Evolutionary conservation across 2,888 invertebrate genomes (phyloP).

Genomic region (Dolichomitus sp.): DNA sequence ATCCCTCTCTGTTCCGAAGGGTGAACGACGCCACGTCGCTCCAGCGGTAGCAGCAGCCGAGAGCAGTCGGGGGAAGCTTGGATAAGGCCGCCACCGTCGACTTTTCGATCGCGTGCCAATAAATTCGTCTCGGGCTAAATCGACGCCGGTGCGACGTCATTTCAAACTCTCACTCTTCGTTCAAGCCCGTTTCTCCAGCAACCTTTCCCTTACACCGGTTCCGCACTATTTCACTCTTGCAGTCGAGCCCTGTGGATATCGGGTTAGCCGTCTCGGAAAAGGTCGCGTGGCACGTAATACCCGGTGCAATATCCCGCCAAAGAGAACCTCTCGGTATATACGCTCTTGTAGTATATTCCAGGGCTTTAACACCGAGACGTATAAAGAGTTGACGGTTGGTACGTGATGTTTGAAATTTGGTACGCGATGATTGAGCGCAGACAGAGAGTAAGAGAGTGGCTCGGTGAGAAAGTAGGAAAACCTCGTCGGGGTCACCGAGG

Average conservation of each 20-base stretch:
- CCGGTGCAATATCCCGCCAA: constrained; percentile 53
- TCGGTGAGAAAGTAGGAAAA: not conserved
- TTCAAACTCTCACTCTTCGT: constrained; percentile 46
- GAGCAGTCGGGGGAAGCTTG: constrained; percentile 2
- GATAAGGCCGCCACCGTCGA: constrained; percentile 52
- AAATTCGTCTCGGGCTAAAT: constrained; percentile 67
- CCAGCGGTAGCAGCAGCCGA: constrained; percentile 1
- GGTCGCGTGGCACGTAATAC: constrained; percentile 49
- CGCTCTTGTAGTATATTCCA: not conserved
- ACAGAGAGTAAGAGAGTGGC: not conserved
- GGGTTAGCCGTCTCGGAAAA: constrained; percentile 46
- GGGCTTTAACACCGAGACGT: not conserved
- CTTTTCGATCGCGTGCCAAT: constrained; percentile 71
- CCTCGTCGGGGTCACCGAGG: constrained; percentile 7
- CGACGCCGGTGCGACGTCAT: constrained; percentile 55
- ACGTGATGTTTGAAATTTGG: constrained; percentile 30
- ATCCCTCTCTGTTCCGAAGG: constrained; percentile 35
- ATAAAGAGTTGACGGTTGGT: constrained; percentile 21
- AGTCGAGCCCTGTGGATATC: constrained; percentile 40
- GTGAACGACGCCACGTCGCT: constrained; percentile 40
- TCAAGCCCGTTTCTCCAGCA: not conserved
- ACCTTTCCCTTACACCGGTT: constrained; percentile 24
- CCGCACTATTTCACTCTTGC: constrained; percentile 53
- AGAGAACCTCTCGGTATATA: constrained; percentile 19
- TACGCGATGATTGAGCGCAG: constrained; percentile 8